phyloP scores from a whole-genome alignment of 2,797 vertebrate genomes.

The Coreius guichenoti region DNA sequence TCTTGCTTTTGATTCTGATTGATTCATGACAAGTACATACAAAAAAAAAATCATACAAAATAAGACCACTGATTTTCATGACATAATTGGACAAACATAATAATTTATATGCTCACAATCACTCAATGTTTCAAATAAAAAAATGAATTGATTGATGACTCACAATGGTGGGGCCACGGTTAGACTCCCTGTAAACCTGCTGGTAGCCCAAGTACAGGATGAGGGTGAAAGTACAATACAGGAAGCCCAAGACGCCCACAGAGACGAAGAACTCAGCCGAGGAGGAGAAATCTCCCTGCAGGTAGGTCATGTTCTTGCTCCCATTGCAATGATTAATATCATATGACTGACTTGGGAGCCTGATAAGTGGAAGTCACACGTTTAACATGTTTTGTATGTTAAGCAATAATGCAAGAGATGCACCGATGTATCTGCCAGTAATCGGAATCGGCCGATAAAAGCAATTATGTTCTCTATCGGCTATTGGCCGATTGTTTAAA shows the following conservation, averaged over 20 bases:
- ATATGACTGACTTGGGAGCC: conserved; percentile 78
- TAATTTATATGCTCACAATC: not conserved
- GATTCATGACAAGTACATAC: not conserved
- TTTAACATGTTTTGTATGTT: not conserved
- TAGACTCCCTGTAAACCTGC: conserved; percentile 83
- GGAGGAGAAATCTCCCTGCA: conserved; percentile 90
- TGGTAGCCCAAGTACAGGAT: conserved; percentile 91
- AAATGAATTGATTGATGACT: conserved; percentile 63
- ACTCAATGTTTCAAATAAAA: not conserved
- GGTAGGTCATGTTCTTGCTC: conserved; percentile 53
- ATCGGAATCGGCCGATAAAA: not conserved
- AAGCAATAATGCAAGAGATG: not conserved
- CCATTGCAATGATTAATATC: conserved; percentile 56
- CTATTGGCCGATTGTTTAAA: too few relatives aligned
- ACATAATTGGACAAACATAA: not conserved
- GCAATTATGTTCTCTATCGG: not conserved
- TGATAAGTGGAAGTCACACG: conserved; percentile 59
- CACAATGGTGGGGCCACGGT: conserved; percentile 84
- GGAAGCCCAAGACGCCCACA: conserved; percentile 90
- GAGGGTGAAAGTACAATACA: conserved; percentile 89
- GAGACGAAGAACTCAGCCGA: conserved; percentile 92
- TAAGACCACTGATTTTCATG: not conserved
- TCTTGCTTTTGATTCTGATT: not conserved
- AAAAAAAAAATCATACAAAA: too few relatives aligned
- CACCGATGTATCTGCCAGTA: not conserved